Evolutionary conservation across 2,113 vertebrate genomes (phyloP).

Genomic region (Ctenodactylus gundi): DNA sequence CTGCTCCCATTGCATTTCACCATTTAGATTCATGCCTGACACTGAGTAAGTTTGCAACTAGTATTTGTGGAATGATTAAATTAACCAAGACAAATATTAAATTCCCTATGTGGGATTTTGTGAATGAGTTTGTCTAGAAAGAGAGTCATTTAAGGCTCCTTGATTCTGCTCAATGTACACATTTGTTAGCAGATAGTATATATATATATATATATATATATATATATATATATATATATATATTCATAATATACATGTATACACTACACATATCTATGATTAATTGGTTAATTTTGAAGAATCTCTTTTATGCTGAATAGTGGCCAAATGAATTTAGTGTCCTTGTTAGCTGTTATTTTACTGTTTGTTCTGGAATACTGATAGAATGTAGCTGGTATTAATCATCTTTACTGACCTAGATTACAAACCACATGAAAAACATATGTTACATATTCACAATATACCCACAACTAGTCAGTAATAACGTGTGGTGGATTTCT

Average conservation of each 20-base stretch:
- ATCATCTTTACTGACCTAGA: constrained; percentile 50
- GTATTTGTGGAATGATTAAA: constrained; percentile 2
- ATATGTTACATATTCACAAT: not conserved
- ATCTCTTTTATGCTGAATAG: constrained; percentile 29
- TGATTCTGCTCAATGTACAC: not conserved
- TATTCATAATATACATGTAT: not conserved
- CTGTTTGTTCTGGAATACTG: constrained; percentile 24
- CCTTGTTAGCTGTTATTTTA: not conserved
- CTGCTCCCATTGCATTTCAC: not conserved
- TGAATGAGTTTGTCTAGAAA: not conserved
- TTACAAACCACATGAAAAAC: not conserved
- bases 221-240: not conserved
- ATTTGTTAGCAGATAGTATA: not conserved
- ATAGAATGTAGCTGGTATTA: not conserved
- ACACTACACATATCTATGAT: not conserved
- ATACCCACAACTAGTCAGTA: not conserved
- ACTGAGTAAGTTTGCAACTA: not conserved
- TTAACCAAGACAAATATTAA: constrained; percentile 26
- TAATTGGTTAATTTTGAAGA: constrained; percentile 55
- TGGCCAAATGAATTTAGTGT: not conserved
- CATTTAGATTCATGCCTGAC: not conserved
- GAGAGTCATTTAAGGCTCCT: not conserved
- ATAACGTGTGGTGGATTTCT: not conserved
- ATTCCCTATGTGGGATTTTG: not conserved
- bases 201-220: not conserved